Conservation (phyloP, 2,888 invertebrate genomes). For the Metellina segmentata region DNA sequence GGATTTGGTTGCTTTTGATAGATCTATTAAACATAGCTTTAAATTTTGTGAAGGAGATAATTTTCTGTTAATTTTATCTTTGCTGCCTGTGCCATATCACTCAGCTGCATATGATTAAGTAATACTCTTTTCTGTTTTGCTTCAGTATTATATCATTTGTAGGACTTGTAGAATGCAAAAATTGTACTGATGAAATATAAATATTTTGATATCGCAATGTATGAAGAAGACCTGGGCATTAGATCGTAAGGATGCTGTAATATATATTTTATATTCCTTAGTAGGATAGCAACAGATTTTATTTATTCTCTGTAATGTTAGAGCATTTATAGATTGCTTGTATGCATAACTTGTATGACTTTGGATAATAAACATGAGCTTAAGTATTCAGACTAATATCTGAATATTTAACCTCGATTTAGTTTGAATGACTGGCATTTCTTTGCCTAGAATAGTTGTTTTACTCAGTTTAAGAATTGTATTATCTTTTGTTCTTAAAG, state of each 20-base stretch:
- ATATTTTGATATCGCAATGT: conserved; percentile 10
- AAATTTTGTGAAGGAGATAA: not conserved
- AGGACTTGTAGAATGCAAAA: not conserved
- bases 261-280: conserved; percentile 20
- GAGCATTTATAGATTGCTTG: not conserved
- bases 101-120: not conserved
- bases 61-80: not conserved
- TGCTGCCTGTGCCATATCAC: not conserved
- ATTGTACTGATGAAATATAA: not conserved
- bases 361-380: conserved; percentile 27
- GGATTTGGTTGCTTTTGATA: not conserved
- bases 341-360: conserved; percentile 1
- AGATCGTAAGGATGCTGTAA: conserved; percentile 46
- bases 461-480: not conserved
- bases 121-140: not conserved
- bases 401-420: conserved; percentile 55
- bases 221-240: conserved; percentile 75
- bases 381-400: conserved; percentile 46
- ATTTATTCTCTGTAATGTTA: conserved; percentile 28
- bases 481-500: no score
- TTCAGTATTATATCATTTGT: not conserved
- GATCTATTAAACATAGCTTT: not conserved
- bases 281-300: conserved; percentile 31
- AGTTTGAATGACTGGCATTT: not conserved
- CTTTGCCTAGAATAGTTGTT: not conserved